phyloP scores from a whole-genome alignment of 2,797 vertebrate genomes.

The Gadopsis marmoratus region DNA sequence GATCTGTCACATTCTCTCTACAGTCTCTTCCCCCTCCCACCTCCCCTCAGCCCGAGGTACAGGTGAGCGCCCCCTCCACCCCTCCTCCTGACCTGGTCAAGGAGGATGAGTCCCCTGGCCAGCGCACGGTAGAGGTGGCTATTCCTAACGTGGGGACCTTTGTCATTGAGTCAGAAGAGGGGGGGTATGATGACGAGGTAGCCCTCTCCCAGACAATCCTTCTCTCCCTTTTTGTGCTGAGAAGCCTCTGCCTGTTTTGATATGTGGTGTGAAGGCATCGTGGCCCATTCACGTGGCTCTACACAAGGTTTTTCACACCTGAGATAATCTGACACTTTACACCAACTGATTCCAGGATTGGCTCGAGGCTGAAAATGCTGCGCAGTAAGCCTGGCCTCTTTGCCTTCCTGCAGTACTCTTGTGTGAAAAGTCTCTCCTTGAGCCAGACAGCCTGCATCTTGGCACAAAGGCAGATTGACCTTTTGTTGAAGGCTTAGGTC shows the following conservation, averaged over 20 bases:
- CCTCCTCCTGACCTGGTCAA: conserved; percentile 71
- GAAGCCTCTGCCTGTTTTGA: conserved; percentile 62
- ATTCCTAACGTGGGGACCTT: conserved; percentile 96
- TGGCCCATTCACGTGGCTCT: conserved; percentile 50
- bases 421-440: conserved; percentile 58
- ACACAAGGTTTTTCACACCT: conserved; percentile 60
- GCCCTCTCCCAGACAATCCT: conserved; percentile 57
- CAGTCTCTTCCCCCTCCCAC: conserved; percentile 83
- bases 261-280: conserved; percentile 34
- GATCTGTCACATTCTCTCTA: conserved; percentile 70
- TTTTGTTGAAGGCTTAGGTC: conserved; percentile 29
- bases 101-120: conserved; percentile 86
- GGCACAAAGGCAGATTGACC: conserved; percentile 43
- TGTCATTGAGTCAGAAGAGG: conserved; percentile 95
- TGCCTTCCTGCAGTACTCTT: conserved; percentile 33
- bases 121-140: conserved; percentile 94
- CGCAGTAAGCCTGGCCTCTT: conserved; percentile 29
- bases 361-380: conserved; percentile 36
- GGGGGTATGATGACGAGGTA: conserved; percentile 99
- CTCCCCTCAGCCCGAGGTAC: conserved; percentile 72
- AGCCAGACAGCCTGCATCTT: conserved; percentile 57
- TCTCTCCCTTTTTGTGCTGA: conserved; percentile 27
- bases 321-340: conserved; percentile 37
- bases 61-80: conserved; percentile 61
- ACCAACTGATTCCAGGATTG: conserved; percentile 28